Evolutionary conservation across 2,888 invertebrate species (phyloP), one percentile per base, ranked within the genome.

Genomic region (Aleiodes alternator): DNA sequence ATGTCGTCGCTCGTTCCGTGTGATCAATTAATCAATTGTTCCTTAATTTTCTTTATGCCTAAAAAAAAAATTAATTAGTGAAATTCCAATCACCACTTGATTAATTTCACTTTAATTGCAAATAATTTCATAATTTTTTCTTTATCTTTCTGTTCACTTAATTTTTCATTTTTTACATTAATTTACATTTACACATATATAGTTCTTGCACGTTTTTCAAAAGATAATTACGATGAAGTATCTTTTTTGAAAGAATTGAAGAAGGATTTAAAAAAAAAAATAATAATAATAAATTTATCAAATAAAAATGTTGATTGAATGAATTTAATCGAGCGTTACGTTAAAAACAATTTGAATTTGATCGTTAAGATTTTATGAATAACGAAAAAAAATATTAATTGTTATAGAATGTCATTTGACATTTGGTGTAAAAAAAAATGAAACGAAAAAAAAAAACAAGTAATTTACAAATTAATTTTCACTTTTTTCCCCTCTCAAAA

Each of bases 311-410:
- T 68, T 68, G 64, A 64, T 64, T 23, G 43, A 43, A 23, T 64
- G 43, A 68, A 68, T 51, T 51, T 51, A 23, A 68, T 51, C 80
- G 80, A 84, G 80, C 69, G 84, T 87, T 87, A 86, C 87, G 87
- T 89, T 88, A 34, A 34, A 87, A 89, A 9, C n/a, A 31, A 51
- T 68, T 89, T 89, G 89, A 89, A 89, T 89, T 89, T 89, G 88
- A 89, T 89, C 86, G 89, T 89, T 89, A 87, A 89, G 89, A 89
- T 87, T 89, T 89, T 89, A 89, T 89, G 86, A 34, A 51, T 51
- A 68, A 68, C 51, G 86, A 87, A 86, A 23, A 23, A 23, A 87
- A 83, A 87, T 86, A 87, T 51, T n/a, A 51, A 68, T 7, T 50
- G 51, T 68, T 68, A 68, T 68, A 43, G 4, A 68, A 50, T 68